phyloP scores from a whole-genome alignment of 2,888 invertebrate species.

The Drosophila affinis region DNA sequence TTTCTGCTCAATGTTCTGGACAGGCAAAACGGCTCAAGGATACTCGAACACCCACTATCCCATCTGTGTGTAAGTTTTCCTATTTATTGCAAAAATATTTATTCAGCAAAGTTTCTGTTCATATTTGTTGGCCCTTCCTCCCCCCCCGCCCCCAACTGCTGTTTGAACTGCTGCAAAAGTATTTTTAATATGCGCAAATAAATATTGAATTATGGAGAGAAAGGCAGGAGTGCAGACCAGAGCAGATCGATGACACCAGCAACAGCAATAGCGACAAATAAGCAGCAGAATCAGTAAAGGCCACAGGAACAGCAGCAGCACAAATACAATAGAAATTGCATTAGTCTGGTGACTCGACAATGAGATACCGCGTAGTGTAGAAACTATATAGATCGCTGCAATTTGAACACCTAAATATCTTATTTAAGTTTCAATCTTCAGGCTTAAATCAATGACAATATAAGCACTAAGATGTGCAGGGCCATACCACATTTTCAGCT shows the following conservation, averaged over 20 bases:
- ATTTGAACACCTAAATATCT: too few species aligned
- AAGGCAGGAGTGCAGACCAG: constrained; percentile 5
- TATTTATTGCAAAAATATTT: constrained; percentile 70
- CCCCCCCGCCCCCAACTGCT: constrained; percentile 12
- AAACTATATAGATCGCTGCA: too few species aligned
- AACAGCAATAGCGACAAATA: not conserved
- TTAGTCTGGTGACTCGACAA: not conserved
- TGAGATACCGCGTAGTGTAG: not conserved
- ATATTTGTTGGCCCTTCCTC: constrained; percentile 39
- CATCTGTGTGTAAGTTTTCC: constrained; percentile 34
- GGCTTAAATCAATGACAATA: too few species aligned
- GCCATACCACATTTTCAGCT: too few species aligned
- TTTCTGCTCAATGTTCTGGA: constrained; percentile 1
- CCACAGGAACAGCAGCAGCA: not conserved
- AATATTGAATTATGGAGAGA: constrained; percentile 52
- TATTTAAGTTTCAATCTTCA: not conserved
- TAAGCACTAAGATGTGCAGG: too few species aligned
- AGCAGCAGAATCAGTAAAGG: not conserved
- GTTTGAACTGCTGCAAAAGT: constrained; percentile 50
- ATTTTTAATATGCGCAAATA: constrained; percentile 67
- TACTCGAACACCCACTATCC: constrained; percentile 1
- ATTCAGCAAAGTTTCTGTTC: constrained; percentile 54
- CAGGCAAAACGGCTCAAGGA: constrained; percentile 16
- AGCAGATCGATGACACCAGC: constrained; percentile 1
- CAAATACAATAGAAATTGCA: not conserved